Evolutionary conservation across 2,113 vertebrate species (phyloP).

Genomic region (Hemiscyllium ocellatum): DNA sequence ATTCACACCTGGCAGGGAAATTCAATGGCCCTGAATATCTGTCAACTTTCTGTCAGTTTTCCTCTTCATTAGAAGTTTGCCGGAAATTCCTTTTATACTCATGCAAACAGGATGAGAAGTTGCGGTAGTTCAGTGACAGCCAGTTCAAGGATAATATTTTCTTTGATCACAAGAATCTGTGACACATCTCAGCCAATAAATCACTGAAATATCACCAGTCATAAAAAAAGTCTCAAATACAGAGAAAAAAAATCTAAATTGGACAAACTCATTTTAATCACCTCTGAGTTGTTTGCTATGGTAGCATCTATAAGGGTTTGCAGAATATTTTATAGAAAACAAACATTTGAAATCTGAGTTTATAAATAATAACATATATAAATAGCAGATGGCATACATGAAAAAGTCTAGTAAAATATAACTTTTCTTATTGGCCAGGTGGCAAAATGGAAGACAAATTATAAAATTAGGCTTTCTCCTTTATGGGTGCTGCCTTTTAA

Average conservation of each 20-base stretch:
- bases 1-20: neutral
- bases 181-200: neutral
- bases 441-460: neutral
- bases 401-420: neutral
- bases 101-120: neutral
- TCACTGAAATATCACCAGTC: neutral
- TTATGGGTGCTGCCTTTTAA: constrained; percentile 44
- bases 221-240: neutral
- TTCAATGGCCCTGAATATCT: neutral
- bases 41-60: neutral
- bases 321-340: neutral
- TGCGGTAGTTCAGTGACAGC: too few species aligned
- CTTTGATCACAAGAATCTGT: neutral
- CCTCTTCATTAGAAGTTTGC: neutral
- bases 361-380: neutral
- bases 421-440: neutral
- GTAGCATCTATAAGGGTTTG: neutral
- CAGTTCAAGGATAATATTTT: neutral
- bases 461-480: constrained; percentile 56
- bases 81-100: neutral
- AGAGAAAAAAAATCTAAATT: neutral
- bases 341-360: neutral
- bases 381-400: neutral
- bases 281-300: neutral
- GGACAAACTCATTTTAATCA: neutral